Base-by-base conservation (phyloP, 2,797 vertebrate genomes). In the Cuniculus paca region DNA sequence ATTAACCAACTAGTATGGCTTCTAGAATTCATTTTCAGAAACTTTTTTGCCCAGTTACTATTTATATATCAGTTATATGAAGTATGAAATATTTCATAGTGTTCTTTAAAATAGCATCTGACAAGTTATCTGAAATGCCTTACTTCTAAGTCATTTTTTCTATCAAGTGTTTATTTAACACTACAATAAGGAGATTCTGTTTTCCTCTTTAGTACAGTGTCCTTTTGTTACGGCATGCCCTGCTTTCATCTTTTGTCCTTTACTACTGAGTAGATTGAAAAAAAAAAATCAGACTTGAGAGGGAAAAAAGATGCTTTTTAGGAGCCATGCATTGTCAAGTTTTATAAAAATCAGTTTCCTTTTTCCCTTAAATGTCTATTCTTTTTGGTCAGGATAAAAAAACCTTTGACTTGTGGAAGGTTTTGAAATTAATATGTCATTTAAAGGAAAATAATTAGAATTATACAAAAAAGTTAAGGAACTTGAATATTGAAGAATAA, bases 161-260 rank as follows among this genome's bases (percentile, higher is more conserved):
- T 90, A 91, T 34, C 31, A 72, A 58, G 5, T 70, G 17, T 68
- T 94, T 89, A 28, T 65, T 90, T 20, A 88, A 82, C 28, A 79
- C 20, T 26, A 39, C 1, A 88, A 31, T 74, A 16, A 90, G 31
- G 36, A 93, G 45, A 81, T 60, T 87, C 45, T 83, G 36, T 61
- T 72, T 77, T 77, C 28, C 39, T 93, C 36, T 88, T 81, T 17
- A 16, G n/a, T 34, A 61, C 19, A 65, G 26, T 36, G 1, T 9
- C 68, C 36, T 75, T 88, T 72, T 84, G 31, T 95, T 9, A 39
- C 12, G 22, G 2, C 16, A 91, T 91, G 75, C 4, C 20, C 20
- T 83, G n/a, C n/a, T 79, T 80, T 87, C 39, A 61, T 95, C 74
- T 78, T 88, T 17, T 84, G 48, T 91, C 60, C 31, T 90, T 90